Percentiles rank a stretch among this genome's conserved stretches.
phyloP scores from a whole-genome alignment of 92 coral and sea anemone species.

The Ricordea florida region DNA sequence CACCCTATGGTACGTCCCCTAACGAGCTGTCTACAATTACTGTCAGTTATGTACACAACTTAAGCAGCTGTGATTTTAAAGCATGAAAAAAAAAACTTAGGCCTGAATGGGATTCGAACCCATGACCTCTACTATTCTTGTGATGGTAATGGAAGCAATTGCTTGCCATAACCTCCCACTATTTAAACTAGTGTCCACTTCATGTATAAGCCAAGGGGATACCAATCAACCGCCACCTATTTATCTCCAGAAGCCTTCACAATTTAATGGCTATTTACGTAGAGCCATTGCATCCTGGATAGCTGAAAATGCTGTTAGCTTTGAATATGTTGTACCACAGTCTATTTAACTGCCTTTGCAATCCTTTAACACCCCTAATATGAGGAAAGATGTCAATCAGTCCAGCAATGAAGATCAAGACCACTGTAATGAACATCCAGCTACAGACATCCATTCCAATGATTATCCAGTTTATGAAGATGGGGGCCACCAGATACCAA shows the following conservation, averaged over 20 bases:
- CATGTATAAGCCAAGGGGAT: conserved; percentile 6
- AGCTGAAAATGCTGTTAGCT: conserved; percentile 9
- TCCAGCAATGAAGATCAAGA: conserved; percentile 9
- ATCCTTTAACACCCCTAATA: not conserved
- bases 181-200: conserved; percentile 12
- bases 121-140: too few species aligned
- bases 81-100: too few species aligned
- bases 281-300: conserved; percentile 50
- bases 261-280: conserved; percentile 27
- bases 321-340: conserved; percentile 24
- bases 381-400: not conserved
- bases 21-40: conserved; percentile 6
- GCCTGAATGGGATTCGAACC: too few species aligned
- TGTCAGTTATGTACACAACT: too few species aligned
- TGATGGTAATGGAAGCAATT: conserved; percentile 31
- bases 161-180: conserved; percentile 27
- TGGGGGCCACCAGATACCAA: conserved; percentile 3
- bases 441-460: not conserved
- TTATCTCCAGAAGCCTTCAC: conserved; percentile 33
- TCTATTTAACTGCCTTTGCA: conserved; percentile 1
- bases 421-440: not conserved
- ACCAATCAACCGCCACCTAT: not conserved
- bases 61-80: too few species aligned
- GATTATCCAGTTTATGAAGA: not conserved
- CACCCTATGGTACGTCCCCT: conserved; percentile 2